These are phyloP conservation scores for Drosophila tsacasi DNA, from an alignment of 1,140 invertebrate species.

Conservation along the genomic window DNA sequence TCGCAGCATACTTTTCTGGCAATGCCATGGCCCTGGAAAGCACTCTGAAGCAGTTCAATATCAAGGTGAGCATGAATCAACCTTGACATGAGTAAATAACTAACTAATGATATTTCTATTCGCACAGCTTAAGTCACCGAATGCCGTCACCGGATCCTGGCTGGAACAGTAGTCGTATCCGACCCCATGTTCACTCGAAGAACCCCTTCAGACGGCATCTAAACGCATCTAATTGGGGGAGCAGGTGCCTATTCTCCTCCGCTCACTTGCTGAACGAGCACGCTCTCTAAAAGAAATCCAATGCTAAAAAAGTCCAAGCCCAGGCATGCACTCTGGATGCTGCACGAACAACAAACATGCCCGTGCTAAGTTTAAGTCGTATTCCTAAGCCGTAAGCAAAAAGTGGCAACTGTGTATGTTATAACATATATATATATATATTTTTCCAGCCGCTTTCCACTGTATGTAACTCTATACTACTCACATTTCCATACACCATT, in stretches of 20 bases:
- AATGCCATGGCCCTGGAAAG: constrained; percentile 96
- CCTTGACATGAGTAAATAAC: neutral
- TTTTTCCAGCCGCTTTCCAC: constrained; percentile 42
- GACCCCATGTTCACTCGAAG: constrained; percentile 12
- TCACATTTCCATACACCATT: constrained; percentile 28
- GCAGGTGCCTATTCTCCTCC: neutral
- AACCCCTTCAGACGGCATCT: constrained; percentile 35
- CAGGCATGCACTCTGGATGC: constrained; percentile 6
- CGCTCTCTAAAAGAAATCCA: constrained; percentile 64
- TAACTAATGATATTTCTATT: neutral
- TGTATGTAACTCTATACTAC: constrained; percentile 34
- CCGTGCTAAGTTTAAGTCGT: constrained; percentile 58
- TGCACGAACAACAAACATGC: constrained; percentile 55
- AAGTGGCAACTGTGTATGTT: constrained; percentile 45
- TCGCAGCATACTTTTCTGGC: constrained; percentile 98
- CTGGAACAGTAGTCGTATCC: constrained; percentile 81
- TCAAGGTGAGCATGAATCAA: constrained; percentile 87
- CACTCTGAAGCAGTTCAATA: constrained; percentile 98
- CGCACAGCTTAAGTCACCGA: constrained; percentile 80
- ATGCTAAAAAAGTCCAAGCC: constrained; percentile 23
- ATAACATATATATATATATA: constrained; percentile 30
- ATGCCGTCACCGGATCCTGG: constrained; percentile 78
- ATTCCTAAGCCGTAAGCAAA: constrained; percentile 62
- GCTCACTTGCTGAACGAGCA: constrained; percentile 67
- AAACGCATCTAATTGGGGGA: constrained; percentile 32